Conservation (phyloP, 2,888 invertebrate genomes). For the Coremacera marginata region DNA sequence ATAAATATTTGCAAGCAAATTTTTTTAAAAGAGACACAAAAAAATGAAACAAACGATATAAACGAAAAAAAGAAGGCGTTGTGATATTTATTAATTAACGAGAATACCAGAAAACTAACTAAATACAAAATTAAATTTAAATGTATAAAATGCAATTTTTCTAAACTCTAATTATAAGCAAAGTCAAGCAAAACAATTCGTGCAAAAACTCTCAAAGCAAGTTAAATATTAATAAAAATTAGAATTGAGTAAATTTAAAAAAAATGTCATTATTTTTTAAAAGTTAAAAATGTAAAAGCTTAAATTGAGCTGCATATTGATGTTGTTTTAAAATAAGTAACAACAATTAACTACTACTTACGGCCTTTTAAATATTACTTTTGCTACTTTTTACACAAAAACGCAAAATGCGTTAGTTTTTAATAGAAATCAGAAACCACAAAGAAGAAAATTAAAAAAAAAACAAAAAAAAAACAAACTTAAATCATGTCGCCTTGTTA, state of each 20-base stretch:
- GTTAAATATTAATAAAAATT: constrained; percentile 37
- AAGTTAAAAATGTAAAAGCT: not conserved
- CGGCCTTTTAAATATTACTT: constrained; percentile 19
- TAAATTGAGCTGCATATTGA: not conserved
- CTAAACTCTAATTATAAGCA: constrained; percentile 32
- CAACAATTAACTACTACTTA: not conserved
- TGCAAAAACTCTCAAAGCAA: constrained; percentile 39
- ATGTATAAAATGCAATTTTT: constrained; percentile 45
- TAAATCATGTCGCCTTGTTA: constrained; percentile 36
- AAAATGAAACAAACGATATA: constrained; percentile 32
- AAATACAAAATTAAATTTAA: constrained; percentile 47
- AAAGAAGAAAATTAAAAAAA: constrained; percentile 25
- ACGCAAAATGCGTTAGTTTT: not conserved
- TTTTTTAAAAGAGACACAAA: constrained; percentile 28
- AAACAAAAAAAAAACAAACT: constrained; percentile 3
- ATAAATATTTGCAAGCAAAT: constrained; percentile 31
- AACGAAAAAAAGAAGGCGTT: constrained; percentile 65
- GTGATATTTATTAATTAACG: constrained; percentile 68
- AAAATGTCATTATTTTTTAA: constrained; percentile 9
- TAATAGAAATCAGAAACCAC: too few relatives aligned
- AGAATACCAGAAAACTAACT: constrained; percentile 45
- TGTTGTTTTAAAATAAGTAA: not conserved
- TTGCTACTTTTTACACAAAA: constrained; percentile 32
- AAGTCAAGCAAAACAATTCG: constrained; percentile 25
- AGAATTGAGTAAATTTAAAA: constrained; percentile 40